Evolutionary conservation across 2,888 invertebrate species (phyloP), one percentile per base, ranked within the genome.

Genomic region (Agrochola macilenta): DNA sequence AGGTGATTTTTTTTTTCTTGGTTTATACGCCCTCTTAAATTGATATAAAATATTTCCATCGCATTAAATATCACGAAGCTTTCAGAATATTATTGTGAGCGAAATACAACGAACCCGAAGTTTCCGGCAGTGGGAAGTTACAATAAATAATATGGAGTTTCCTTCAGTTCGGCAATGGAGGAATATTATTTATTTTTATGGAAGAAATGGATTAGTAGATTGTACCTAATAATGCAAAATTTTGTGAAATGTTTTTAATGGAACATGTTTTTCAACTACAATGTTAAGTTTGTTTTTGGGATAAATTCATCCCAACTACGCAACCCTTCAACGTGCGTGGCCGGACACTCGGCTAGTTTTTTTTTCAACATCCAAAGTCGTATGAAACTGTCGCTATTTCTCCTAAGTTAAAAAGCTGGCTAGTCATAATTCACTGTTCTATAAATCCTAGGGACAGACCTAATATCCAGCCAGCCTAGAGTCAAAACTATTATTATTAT

Each of bases 61-160:
- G 14, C 74, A 71, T 43, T 60, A 64, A 60, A 52, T 11, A 14
- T 14, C 23, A 1, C 35, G 4, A 61, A 60, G 71, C 69, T 74
- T 69, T 75, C 65, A 73, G 61, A 35, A 65, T 69, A 75, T 64
- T 73, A 54, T 74, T 65, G 35, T 66, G 63, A 68, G 49, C 35
- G 49, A 69, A 74, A 72, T 73, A 60, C 26, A 68, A 64, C 12
- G 30, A 63, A 64, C 5, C 57, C 12, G 14, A 72, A 52, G 54
- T 69, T 72, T 72, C 65, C 52, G 61, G 69, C 57, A 46, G 23
- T 82, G 68, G 35, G 39, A 30, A 23, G n/a, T 80, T 20, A 57
- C 57, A 58, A 71, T 79, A 79, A 79, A 71, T 60, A 73, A 57
- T 52, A 64, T 35, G 30, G 52, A 71, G 71, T 79, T 69, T 46